Base-by-base conservation (phyloP, 92 coral and sea anemone genomes). In the Meandrina meandrites region DNA sequence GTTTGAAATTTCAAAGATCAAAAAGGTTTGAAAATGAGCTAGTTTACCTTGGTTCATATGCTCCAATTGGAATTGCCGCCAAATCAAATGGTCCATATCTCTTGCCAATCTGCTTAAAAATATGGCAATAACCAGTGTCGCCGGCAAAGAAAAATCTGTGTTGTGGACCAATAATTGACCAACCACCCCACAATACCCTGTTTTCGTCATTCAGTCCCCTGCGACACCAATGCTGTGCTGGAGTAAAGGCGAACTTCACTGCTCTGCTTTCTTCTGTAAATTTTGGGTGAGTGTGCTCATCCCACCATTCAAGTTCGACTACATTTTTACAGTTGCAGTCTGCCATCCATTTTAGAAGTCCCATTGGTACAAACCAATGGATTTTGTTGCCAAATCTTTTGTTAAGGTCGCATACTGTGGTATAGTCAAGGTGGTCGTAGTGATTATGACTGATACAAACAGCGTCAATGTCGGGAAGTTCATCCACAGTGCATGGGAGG, bases 61-160 rank as follows among this genome's bases (percentile, higher is more conserved):
- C 99, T 40, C 99, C 99, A 84, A 96, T 96, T 32, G 99, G 99
- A 21, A 96, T 91, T 10, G 99, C 99, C 2, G 99, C 95, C 70
- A 96, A 80, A 86, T 96, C 99, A 93, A 96, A 95, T 8, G 99
- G 99, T 16, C 99, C 99, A 93, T 91, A 96, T 53, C 87, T 84
- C 72, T 86, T 85, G 53, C 99, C 99, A 76, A 96, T 94, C 27
- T 86, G 85, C 87, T 94, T 95, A 73, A 96, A 96, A 19, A 91
- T 93, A 27, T 81, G 93, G 68, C 98, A 93, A 81, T 96, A 96
- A 13, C 94, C 99, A 50, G 98, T 90, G 80, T 96, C 99, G 5
- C 97, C 99, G 3, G 95, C 97, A 91, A 95, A 96, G 87, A 91
- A 95, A 78, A 94, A 90, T 64, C 93, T 89, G 81, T 96, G 92